Evolutionary conservation across 2,797 vertebrate species (phyloP), one percentile per base, ranked within the genome.

Genomic region (Anniella stebbinsi): DNA sequence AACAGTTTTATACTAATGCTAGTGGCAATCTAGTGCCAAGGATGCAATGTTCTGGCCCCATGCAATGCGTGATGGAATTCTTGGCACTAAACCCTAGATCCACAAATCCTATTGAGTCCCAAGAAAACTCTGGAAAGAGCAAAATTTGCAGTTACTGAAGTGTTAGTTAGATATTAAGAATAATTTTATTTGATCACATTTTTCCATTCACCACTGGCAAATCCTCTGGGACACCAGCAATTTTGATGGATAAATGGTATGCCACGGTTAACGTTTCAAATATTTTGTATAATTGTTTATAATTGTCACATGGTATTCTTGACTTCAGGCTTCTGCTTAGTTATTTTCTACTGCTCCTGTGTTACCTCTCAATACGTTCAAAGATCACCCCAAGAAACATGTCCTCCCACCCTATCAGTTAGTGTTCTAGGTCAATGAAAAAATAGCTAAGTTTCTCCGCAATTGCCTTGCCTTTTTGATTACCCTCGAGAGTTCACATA

Each of bases 401-500:
- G n/a, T 89, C 80, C 17, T 2, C 38, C 36, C 3, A 3, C 45
- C 45, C 45, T 45, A 45, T 84, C 81, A 54, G 63, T 78, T 82
- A 25, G 15, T 87, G 41, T 76, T 89, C 75, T 87, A 84, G 85
- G 88, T 87, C 88, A 92, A 87, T 78, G 18, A 12, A 70, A 83
- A 88, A 87, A 76, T 60, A 81, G 67, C 60, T 82, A 77, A 78
- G 72, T 15, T 84, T 70, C 33, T 70, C 23, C 78, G 66, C 78
- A 84, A 63, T 63, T 15, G 45, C 28, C 51, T 83, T 76, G 2
- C 17, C 73, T 86, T 86, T 86, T 85, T 60, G 48, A 89, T 86
- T 91, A 83, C 72, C 84, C 84, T 57, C 15, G 60, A 72, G 88
- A 91, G 38, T 51, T 87, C 80, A 87, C 84, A 77, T 84, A 87